Conservation (phyloP, 2,888 invertebrate species). For the Acanthopleura granulata region DNA sequence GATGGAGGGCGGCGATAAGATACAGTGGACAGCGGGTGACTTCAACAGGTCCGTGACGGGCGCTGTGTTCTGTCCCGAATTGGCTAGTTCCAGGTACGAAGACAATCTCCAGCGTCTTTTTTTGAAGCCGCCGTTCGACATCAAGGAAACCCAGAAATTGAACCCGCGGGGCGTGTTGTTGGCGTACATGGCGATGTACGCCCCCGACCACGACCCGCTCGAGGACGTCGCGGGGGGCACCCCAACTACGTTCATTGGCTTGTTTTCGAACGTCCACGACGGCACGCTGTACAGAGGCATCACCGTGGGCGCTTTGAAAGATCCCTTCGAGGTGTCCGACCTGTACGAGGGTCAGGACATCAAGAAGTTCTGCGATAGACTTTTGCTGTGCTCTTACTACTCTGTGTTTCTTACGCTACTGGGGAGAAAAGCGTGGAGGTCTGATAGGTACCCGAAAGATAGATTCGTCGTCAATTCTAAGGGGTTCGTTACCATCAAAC, state of each 20-base stretch:
- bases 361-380: background rate
- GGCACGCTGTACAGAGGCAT: constrained; percentile 1
- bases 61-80: background rate
- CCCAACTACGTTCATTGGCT: background rate
- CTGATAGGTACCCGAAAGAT: background rate
- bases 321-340: constrained; percentile 4
- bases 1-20: background rate
- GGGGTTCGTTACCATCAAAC: background rate
- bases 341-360: background rate
- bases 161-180: constrained; percentile 7
- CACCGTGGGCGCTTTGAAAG: background rate
- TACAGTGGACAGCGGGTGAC: background rate
- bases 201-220: background rate
- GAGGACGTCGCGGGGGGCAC: background rate
- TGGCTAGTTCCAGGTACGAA: background rate
- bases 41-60: background rate
- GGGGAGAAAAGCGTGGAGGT: background rate
- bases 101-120: background rate
- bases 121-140: background rate
- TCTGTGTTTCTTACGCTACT: background rate
- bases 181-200: background rate
- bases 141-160: background rate
- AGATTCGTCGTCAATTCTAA: background rate
- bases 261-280: background rate
- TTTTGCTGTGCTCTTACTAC: background rate